Base-by-base conservation (phyloP, 1,140 invertebrate genomes). In the Drosophila parvula region DNA sequence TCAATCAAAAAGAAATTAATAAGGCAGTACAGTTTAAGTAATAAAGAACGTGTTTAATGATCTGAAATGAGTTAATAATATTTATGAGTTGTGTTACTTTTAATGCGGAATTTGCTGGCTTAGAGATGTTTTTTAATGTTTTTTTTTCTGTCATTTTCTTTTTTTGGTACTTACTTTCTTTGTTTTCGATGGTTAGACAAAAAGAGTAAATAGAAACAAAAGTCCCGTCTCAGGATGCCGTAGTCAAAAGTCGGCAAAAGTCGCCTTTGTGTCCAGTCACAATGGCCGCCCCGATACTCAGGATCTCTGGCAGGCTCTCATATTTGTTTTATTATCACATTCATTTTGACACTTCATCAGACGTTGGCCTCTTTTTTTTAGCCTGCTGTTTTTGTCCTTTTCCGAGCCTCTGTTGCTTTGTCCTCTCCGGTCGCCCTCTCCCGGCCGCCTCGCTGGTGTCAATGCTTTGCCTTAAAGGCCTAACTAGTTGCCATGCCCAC, bases 341-440 rank as follows among this genome's bases (percentile, higher is more conserved):
- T 83, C 84, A 88, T 88, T 88, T 88, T 89, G 85, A 89, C 84
- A 88, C 84, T 88, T 88, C 84, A 88, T 88, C 84, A 88, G 84
- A 78, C 84, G 84, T 84, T 88, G 84, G 84, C 85, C 84, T 58
- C 38, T 70, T 51, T 60, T 60, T 77, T 58, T 60, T 74, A 38
- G 27, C 41, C 41, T 56, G 59, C 40, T 32, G 48, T 48, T 68
- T 67, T 67, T 59, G 60, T 59, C 63, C 60, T 65, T 27, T 63
- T 59, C 53, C 47, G 78, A 61, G 75, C 41, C 59, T 44, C 50
- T 83, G 84, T 86, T 71, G 84, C 85, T 84, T 90, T 88, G 80
- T 84, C 55, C 65, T 69, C 41, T 11, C 43, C 43, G 40, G 5
- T 16, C 30, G 32, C 14, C 50, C 60, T 41, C 27, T 7, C 14